These are phyloP conservation scores for Ivindomyrus marchei DNA, from an alignment of 2,113 vertebrate genomes.

Conservation along the genomic window DNA sequence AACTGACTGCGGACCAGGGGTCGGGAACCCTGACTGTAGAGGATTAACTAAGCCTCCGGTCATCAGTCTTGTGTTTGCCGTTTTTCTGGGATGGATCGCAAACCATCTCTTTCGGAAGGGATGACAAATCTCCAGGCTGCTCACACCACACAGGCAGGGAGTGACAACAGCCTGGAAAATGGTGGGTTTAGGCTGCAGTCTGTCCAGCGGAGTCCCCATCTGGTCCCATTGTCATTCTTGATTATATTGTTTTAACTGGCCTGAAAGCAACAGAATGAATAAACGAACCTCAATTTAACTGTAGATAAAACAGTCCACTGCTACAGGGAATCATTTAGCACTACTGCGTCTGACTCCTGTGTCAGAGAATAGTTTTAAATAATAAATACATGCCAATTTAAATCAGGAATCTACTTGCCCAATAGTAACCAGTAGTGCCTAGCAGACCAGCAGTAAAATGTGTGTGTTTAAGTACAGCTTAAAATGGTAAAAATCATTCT, in stretches of 20 bases:
- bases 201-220: neutral
- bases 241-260: neutral
- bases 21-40: neutral
- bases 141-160: neutral
- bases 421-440: neutral
- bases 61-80: neutral
- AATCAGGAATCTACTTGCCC: neutral
- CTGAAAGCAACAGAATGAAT: neutral
- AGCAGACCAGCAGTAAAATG: neutral
- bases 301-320: neutral
- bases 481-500: neutral
- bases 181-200: neutral
- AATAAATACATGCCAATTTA: neutral
- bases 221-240: neutral
- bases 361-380: neutral
- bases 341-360: neutral
- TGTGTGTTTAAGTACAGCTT: neutral
- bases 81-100: neutral
- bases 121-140: neutral
- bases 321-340: neutral
- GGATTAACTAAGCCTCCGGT: neutral
- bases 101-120: neutral
- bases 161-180: neutral
- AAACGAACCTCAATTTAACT: neutral
- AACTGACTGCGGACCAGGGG: neutral